Evolutionary conservation across 2,888 invertebrate genomes (phyloP).

Genomic region (Pseudanteris insignis): DNA sequence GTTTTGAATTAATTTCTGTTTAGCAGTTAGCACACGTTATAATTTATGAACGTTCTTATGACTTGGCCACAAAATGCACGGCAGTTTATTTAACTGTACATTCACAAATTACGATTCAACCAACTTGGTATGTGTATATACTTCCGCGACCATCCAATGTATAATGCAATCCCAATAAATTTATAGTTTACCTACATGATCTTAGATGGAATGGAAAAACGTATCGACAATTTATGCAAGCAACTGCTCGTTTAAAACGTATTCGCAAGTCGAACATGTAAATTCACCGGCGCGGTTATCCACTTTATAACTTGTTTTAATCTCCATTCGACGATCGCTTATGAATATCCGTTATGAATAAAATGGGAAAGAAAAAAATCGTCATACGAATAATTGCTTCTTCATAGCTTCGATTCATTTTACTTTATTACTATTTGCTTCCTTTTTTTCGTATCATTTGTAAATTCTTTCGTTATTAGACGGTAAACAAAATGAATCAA

Average conservation of each 20-base stretch:
- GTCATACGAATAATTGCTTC: too few species aligned
- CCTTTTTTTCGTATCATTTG: too few species aligned
- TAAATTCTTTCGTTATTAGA: too few species aligned
- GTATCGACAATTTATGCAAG: conserved; percentile 31
- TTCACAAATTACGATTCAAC: conserved; percentile 45
- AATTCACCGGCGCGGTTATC: conserved; percentile 12
- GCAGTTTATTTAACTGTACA: conserved; percentile 44
- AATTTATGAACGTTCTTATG: conserved; percentile 44
- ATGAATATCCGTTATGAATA: too few species aligned
- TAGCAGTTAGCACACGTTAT: conserved; percentile 18
- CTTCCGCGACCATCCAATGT: conserved; percentile 10
- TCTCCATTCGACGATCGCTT: too few species aligned
- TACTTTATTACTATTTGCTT: too few species aligned
- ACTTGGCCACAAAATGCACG: conserved; percentile 28
- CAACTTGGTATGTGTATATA: conserved; percentile 13
- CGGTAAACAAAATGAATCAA: too few species aligned
- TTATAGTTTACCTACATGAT: conserved; percentile 27
- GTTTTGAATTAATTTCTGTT: conserved; percentile 22
- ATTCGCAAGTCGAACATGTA: conserved; percentile 19
- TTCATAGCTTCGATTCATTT: too few species aligned
- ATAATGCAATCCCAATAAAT: conserved; percentile 36
- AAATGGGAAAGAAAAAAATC: too few species aligned
- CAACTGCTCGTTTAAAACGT: conserved; percentile 28
- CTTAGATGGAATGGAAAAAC: conserved; percentile 33
- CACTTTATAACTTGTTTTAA: conserved; percentile 16